Conservation (phyloP, 2,888 invertebrate species). For the Aphidoletes aphidimyza region DNA sequence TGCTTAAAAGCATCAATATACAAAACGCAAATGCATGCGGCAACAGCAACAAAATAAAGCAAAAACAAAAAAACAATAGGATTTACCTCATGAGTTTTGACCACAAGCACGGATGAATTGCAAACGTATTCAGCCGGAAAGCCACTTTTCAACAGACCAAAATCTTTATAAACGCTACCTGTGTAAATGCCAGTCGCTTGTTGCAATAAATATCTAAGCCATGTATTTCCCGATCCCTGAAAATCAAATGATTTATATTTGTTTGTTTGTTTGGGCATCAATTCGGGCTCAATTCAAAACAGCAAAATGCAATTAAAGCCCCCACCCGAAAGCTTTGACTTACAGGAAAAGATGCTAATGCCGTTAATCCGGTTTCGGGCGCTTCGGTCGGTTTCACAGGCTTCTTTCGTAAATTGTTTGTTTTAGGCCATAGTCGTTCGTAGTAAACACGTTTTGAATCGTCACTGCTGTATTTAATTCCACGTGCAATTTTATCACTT, state of each 20-base stretch:
- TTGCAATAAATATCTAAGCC: slow-evolving; percentile 82
- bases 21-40: no score
- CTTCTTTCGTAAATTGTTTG: slow-evolving; percentile 54
- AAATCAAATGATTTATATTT: not conserved
- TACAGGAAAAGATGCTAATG: slow-evolving; percentile 83
- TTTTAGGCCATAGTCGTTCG: slow-evolving; percentile 55
- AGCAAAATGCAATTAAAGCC: not conserved
- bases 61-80: slow-evolving; percentile 70
- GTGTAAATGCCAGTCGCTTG: slow-evolving; percentile 81
- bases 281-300: not conserved
- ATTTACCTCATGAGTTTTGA: slow-evolving; percentile 65
- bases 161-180: slow-evolving; percentile 85
- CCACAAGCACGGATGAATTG: slow-evolving; percentile 72
- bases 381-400: not conserved
- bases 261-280: not conserved
- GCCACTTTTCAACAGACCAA: slow-evolving; percentile 79
- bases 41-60: not conserved
- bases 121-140: slow-evolving; percentile 82
- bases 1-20: no score
- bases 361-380: slow-evolving; percentile 62
- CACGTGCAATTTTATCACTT: not conserved
- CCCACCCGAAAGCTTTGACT: no score
- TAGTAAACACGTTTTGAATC: not conserved
- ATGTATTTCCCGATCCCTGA: slow-evolving; percentile 75
- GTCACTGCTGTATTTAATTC: slow-evolving; percentile 51